Conservation (phyloP, 2,888 invertebrate genomes). For the Hydrotaea cyrtoneurina region DNA sequence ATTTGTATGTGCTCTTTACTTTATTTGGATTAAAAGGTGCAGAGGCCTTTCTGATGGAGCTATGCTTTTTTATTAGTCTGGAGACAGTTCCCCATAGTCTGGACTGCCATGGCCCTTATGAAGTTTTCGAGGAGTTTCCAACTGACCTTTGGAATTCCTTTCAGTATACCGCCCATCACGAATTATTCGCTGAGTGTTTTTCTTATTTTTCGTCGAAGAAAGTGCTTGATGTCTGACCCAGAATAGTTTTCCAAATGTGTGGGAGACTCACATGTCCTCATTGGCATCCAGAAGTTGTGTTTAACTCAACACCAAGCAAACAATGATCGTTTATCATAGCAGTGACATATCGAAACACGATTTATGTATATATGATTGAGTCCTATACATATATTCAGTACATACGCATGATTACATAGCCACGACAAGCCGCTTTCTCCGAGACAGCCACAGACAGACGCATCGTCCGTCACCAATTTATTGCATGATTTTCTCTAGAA, state of each 20-base stretch:
- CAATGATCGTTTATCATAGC: constrained; percentile 61
- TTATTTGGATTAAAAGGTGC: too few species aligned
- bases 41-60: too few species aligned
- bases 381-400: neutral
- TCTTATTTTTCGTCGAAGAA: neutral
- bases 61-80: too few species aligned
- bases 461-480: constrained; percentile 10
- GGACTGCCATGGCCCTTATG: too few species aligned
- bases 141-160: too few species aligned
- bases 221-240: neutral
- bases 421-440: constrained; percentile 41
- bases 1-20: too few species aligned
- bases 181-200: too few species aligned
- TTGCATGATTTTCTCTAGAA: neutral
- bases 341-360: constrained; percentile 64
- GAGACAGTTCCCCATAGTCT: too few species aligned
- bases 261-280: neutral
- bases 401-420: constrained; percentile 44
- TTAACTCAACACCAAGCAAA: too few species aligned
- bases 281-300: neutral
- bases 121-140: too few species aligned
- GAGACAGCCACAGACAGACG: neutral
- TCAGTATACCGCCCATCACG: too few species aligned
- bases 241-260: neutral
- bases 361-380: constrained; percentile 38